Conservation (phyloP, 2,113 vertebrate genomes). For the Macquaria ambigua region DNA sequence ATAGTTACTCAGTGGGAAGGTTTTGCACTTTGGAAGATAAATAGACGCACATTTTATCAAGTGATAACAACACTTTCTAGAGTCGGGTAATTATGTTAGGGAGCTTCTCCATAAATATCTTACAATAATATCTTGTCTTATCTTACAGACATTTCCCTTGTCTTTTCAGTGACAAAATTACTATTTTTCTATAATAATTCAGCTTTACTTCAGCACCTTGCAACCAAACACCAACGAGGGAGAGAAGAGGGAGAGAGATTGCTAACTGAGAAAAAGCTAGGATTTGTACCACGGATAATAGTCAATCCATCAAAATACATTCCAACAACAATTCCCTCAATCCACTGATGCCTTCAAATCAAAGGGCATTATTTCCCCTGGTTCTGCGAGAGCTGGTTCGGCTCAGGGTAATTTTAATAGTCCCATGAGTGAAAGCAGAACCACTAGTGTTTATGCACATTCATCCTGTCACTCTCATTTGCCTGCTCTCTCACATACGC, state of each 20-base stretch:
- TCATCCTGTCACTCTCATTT: slow-evolving; percentile 4
- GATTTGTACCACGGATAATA: slow-evolving; percentile 11
- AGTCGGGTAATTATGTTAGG: slow-evolving; percentile 15
- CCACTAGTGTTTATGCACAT: slow-evolving; percentile 30
- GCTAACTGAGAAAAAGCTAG: neutral
- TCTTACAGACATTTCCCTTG: neutral
- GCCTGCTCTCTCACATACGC: slow-evolving; percentile 9
- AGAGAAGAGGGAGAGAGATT: neutral
- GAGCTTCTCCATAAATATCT: slow-evolving; percentile 25
- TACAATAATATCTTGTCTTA: neutral
- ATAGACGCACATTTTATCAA: slow-evolving; percentile 12
- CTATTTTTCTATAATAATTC: neutral
- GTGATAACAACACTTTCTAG: slow-evolving; percentile 22
- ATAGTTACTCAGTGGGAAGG: slow-evolving; percentile 45
- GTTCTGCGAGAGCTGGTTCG: slow-evolving; percentile 32
- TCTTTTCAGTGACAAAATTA: neutral
- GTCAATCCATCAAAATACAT: slow-evolving; percentile 30
- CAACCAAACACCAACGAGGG: neutral
- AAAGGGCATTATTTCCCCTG: slow-evolving; percentile 30
- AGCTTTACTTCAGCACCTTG: neutral
- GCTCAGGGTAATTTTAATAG: slow-evolving; percentile 41
- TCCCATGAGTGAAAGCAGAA: slow-evolving; percentile 49
- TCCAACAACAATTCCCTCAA: slow-evolving; percentile 5
- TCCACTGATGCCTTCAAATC: slow-evolving; percentile 5
- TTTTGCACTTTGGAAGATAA: slow-evolving; percentile 30